A percentile compares a stretch with the other conserved stretches of the same genome.
Conservation (phyloP, 2,797 vertebrate genomes). For the Paramormyrops hopkinsi region DNA sequence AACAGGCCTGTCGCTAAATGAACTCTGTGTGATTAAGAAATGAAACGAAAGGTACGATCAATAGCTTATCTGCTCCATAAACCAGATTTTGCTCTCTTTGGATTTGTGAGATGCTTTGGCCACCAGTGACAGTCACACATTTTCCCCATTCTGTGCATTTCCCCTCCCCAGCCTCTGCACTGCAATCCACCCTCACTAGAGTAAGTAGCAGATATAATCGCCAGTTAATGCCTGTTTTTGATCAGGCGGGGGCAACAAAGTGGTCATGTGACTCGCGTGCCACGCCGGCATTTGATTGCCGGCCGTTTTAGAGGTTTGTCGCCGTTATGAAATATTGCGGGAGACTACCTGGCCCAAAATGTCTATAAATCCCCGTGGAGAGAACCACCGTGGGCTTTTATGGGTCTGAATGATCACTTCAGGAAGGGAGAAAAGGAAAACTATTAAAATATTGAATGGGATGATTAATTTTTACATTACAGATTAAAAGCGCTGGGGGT, state of each 20-base stretch:
- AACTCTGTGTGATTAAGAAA: not conserved
- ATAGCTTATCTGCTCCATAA: not conserved
- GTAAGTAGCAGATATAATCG: not conserved
- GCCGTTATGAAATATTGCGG: conserved; percentile 64
- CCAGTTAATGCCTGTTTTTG: not conserved
- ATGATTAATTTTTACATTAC: conserved; percentile 75
- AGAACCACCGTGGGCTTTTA: conserved; percentile 51
- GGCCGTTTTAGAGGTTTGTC: conserved; percentile 67
- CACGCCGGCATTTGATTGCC: conserved; percentile 65
- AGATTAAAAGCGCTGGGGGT: conserved; percentile 67
- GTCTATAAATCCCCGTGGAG: conserved; percentile 66
- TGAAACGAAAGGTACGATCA: not conserved
- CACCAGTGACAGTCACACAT: not conserved
- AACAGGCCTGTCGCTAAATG: not conserved
- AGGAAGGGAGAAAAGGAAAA: conserved; percentile 62
- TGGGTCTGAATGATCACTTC: conserved; percentile 65
- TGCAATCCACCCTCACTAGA: not conserved
- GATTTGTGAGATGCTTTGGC: not conserved
- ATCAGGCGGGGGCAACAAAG: not conserved
- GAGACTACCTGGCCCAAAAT: conserved; percentile 68
- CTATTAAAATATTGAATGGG: conserved; percentile 73
- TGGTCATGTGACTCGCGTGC: conserved; percentile 34
- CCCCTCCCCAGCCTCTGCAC: not conserved
- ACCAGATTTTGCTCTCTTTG: not conserved
- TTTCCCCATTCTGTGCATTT: not conserved